phyloP scores from a whole-genome alignment of 2,888 invertebrate species.

The Geophilus truncorum region DNA sequence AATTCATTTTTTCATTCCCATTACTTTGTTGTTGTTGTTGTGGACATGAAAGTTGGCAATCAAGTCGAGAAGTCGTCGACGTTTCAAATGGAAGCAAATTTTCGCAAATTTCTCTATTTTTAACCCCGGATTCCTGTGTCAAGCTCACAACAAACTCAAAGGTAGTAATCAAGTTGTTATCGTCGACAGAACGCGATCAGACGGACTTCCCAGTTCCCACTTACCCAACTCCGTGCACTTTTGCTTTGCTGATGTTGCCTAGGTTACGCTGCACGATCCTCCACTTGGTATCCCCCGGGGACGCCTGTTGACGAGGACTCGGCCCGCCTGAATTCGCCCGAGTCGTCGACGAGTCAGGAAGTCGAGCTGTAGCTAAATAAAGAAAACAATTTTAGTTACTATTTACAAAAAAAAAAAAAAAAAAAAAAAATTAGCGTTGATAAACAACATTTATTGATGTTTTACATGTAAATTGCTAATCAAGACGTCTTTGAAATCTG shows the following conservation, averaged over 20 bases:
- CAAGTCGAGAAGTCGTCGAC: background rate
- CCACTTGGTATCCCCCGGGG: conserved; percentile 32
- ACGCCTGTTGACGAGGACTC: conserved; percentile 28
- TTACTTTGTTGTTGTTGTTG: background rate
- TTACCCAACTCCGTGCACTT: conserved; percentile 31
- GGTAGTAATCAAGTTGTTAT: conserved; percentile 25
- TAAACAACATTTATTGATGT: too few relatives aligned
- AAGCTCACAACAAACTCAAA: background rate
- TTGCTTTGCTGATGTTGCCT: conserved; percentile 30
- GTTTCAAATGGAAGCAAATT: background rate
- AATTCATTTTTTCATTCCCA: background rate
- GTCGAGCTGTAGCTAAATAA: conserved; percentile 11
- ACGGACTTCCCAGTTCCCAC: conserved; percentile 22
- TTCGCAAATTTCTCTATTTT: background rate
- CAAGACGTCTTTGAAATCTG: too few relatives aligned
- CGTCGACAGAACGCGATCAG: conserved; percentile 17
- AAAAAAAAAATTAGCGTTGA: too few relatives aligned
- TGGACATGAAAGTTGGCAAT: background rate
- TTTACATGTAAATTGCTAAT: too few relatives aligned
- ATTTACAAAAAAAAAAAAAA: too few relatives aligned
- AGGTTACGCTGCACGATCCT: conserved; percentile 32
- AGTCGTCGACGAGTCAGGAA: conserved; percentile 18
- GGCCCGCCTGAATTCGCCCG: conserved; percentile 29
- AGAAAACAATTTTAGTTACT: background rate
- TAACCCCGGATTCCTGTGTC: background rate